These are phyloP conservation scores for Atherinosoma microstoma DNA, from an alignment of 2,797 vertebrate species.

Conservation along the genomic window DNA sequence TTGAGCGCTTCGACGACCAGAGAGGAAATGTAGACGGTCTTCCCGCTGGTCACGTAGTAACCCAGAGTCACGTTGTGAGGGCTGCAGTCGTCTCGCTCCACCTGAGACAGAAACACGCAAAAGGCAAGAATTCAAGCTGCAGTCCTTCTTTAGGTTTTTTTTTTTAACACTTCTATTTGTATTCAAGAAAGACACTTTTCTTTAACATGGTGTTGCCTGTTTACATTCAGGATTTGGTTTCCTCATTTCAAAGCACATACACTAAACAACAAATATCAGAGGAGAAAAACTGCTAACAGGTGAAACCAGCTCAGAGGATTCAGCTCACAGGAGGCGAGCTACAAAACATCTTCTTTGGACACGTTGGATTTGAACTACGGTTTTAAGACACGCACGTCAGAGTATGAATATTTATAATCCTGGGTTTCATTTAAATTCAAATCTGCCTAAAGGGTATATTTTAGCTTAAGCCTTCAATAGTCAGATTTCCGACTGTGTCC, in stretches of 20 bases:
- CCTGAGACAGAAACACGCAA: slow-evolving; percentile 56
- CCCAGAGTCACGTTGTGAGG: slow-evolving; percentile 90
- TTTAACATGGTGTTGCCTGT: neutral
- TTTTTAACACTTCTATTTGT: neutral
- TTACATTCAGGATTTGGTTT: neutral
- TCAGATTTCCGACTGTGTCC: slow-evolving; percentile 52
- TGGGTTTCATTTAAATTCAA: slow-evolving; percentile 26
- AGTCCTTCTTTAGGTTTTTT: too few relatives aligned
- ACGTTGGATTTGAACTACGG: slow-evolving; percentile 15
- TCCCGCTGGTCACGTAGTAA: slow-evolving; percentile 89
- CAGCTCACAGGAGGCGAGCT: neutral
- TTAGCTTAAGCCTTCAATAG: slow-evolving; percentile 32
- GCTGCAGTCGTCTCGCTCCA: slow-evolving; percentile 81
- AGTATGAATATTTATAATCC: slow-evolving; percentile 49
- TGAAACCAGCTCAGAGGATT: slow-evolving; percentile 1
- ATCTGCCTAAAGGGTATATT: slow-evolving; percentile 41
- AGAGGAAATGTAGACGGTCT: slow-evolving; percentile 87
- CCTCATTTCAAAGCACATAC: slow-evolving; percentile 19
- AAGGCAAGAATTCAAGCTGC: neutral
- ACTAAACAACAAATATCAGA: neutral
- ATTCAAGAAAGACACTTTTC: slow-evolving; percentile 1
- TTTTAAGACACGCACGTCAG: slow-evolving; percentile 42
- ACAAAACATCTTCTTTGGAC: slow-evolving; percentile 13
- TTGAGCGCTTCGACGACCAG: slow-evolving; percentile 87
- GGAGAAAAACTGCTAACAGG: neutral